A percentile compares a stretch with the other conserved stretches of the same genome.
Evolutionary conservation across 1,140 invertebrate species (phyloP).

Genomic region (Copidosoma floridanum): DNA sequence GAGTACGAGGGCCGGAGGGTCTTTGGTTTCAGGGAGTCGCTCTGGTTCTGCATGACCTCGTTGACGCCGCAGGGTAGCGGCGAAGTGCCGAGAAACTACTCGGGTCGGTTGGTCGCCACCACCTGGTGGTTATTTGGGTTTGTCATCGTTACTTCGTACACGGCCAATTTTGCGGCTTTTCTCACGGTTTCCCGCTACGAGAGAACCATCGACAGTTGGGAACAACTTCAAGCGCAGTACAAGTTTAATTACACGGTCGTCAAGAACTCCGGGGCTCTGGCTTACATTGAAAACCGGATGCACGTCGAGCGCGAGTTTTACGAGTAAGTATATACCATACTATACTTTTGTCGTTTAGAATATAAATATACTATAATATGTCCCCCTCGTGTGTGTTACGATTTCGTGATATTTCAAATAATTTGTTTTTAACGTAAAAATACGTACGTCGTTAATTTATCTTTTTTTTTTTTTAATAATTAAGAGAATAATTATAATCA

Average conservation of each 20-base stretch:
- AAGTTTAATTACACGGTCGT: conserved; percentile 91
- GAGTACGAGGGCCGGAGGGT: conserved; percentile 91
- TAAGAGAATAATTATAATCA: no score
- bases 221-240: conserved; percentile 93
- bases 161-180: conserved; percentile 93
- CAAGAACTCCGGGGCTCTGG: conserved; percentile 80
- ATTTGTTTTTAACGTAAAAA: no score
- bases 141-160: conserved; percentile 98
- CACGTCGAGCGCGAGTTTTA: conserved; percentile 93
- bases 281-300: conserved; percentile 94
- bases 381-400: no score
- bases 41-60: conserved; percentile 99
- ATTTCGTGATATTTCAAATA: no score
- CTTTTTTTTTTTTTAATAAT: no score
- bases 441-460: no score
- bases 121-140: conserved; percentile 99
- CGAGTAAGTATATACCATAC: conserved; percentile 76
- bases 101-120: conserved; percentile 86
- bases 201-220: conserved; percentile 86
- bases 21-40: conserved; percentile 92
- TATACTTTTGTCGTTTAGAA: no score
- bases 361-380: no score
- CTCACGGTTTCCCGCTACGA: conserved; percentile 89
- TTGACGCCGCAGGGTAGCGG: conserved; percentile 94
- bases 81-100: conserved; percentile 93